Conservation (phyloP, 2,888 invertebrate genomes). For the Taenaris catops region DNA sequence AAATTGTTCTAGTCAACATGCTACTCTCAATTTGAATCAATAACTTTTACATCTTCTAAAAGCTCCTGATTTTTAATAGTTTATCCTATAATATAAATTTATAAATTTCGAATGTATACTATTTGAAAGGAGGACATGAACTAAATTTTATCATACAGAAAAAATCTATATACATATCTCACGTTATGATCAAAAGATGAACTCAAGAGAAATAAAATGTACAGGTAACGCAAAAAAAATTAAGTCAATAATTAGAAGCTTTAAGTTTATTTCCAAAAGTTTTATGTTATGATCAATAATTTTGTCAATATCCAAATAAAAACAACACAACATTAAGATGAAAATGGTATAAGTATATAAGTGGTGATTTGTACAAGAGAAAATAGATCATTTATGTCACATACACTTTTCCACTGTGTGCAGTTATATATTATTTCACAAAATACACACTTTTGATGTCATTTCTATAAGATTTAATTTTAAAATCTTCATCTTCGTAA, state of each 20-base stretch:
- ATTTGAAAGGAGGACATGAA: too few relatives aligned
- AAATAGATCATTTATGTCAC: constrained; percentile 7
- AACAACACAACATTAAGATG: constrained; percentile 26
- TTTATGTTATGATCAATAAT: constrained; percentile 34
- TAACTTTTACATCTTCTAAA: too few relatives aligned
- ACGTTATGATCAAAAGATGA: too few relatives aligned
- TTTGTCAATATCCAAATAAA: constrained; percentile 29
- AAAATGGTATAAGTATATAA: constrained; percentile 13
- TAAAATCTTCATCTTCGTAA: constrained; percentile 21
- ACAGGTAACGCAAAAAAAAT: neutral
- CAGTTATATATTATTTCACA: constrained; percentile 12
- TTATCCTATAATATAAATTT: too few relatives aligned
- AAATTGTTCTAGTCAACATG: too few relatives aligned
- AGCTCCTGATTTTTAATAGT: too few relatives aligned
- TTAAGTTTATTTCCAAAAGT: constrained; percentile 2
- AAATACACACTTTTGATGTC: constrained; percentile 15
- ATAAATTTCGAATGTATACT: too few relatives aligned
- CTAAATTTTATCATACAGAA: too few relatives aligned
- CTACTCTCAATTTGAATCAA: too few relatives aligned
- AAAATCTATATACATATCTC: too few relatives aligned
- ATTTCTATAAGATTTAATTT: constrained; percentile 16
- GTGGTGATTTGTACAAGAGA: constrained; percentile 5
- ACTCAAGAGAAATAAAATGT: too few relatives aligned
- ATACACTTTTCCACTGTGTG: constrained; percentile 19
- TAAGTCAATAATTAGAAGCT: neutral